These are phyloP conservation scores for Plectropomus leopardus DNA, from an alignment of 2,113 vertebrate genomes.

Conservation along the genomic window DNA sequence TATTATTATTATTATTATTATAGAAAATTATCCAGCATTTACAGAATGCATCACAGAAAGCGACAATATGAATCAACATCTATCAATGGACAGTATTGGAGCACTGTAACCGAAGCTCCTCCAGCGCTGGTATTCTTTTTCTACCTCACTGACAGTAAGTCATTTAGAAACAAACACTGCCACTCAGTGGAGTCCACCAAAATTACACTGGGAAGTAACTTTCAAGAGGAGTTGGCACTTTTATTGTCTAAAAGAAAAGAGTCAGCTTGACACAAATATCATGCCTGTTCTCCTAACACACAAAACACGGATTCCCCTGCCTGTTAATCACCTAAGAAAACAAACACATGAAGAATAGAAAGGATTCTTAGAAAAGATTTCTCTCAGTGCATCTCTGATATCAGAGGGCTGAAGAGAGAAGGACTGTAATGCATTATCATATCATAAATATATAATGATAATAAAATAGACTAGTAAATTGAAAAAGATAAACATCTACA, in stretches of 20 bases:
- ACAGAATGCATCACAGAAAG: no score
- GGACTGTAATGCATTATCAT: not conserved
- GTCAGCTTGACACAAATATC: not conserved
- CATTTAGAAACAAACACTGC: constrained; percentile 42
- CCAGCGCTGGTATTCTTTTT: not conserved
- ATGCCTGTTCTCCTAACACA: no score
- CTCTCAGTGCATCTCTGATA: constrained; percentile 54
- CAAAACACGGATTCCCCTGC: constrained; percentile 82
- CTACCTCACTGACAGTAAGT: not conserved
- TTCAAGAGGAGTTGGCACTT: not conserved
- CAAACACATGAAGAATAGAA: constrained; percentile 45
- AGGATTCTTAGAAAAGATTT: constrained; percentile 32
- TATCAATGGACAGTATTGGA: not conserved
- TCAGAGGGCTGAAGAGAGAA: constrained; percentile 29
- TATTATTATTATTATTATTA: no score
- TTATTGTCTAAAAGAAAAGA: not conserved
- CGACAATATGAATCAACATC: not conserved
- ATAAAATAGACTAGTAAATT: no score
- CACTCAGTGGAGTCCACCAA: constrained; percentile 28
- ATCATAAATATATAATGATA: no score
- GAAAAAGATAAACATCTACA: not conserved
- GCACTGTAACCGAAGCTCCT: not conserved
- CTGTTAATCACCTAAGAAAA: constrained; percentile 90
- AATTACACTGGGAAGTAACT: not conserved
- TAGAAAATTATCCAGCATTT: no score